Base-by-base conservation (phyloP, 1,140 invertebrate species). In the Goniozus legneri region DNA sequence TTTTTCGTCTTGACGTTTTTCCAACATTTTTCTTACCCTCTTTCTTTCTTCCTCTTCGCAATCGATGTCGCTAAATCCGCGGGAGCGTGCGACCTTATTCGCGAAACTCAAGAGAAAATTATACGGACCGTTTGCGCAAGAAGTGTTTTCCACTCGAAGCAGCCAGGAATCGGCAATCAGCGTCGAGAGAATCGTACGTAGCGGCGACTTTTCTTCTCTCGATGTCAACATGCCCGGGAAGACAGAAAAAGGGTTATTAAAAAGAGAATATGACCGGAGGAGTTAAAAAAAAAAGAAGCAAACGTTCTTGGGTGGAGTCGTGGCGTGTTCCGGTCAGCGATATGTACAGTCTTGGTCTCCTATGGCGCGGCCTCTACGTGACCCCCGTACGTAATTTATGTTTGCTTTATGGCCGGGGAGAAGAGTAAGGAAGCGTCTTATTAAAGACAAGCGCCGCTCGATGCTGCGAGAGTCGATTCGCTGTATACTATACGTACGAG, bases 341-440 rank as follows among this genome's bases (percentile, higher is more conserved):
- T n/a, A n/a, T n/a, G n/a, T 36, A 46, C 41, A 47, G 20, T 56
- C 44, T 48, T 27, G 18, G 48, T 36, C 47, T 50, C 41, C 45
- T 14, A 12, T 36, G 14, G 36, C 44, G 38, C 47, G 45, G 61
- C 54, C 60, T 54, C 57, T 50, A 22, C 58, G 52, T 58, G 58
- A 51, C 52, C 50, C 58, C n/a, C n/a, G n/a, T 62, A 57, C 44
- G 59, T 66, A 63, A 69, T 66, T 69, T 64, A 69, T 64, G 65
- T 65, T 66, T 65, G 65, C 64, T 69, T 69, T 67, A 69, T 62
- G 59, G 48, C 54, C 62, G 56, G 51, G 50, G 27, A 20, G 32
- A 46, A 55, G 64, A 68, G 68, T 68, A 65, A 68, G 67, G 67
- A 69, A 69, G 67, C 65, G 58, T 62, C 64, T 65, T 68, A 69